Evolutionary conservation across 2,888 invertebrate species (phyloP), one percentile per base, ranked within the genome.

Genomic region (Polydrusus cervinus): DNA sequence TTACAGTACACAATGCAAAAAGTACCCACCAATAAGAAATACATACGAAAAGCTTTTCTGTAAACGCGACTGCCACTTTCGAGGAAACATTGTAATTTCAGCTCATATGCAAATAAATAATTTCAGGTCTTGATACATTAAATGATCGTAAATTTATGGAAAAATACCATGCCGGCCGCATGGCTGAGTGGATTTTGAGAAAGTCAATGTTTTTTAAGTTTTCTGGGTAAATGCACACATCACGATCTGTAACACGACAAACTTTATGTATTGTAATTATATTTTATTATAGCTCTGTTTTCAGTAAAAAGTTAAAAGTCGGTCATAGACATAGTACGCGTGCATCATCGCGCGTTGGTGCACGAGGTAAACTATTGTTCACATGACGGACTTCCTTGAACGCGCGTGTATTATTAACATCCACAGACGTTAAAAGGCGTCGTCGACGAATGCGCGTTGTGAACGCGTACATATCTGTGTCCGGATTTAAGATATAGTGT

Each of bases 101-200:
- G 53, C 53, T 20, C 30, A 25, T 53, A 53, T 53, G 53, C 53
- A 53, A 53, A 53, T 53, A 53, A 53, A 53, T 53, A 53, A 53
- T 53, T 53, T 53, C 25, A 53, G 53, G 53, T 53, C 53, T 53
- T 25, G 25, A 25, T 25, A 53, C 25, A 53, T 53, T 53, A 53
- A 53, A 53, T 53, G 53, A 25, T 53, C 53, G 25, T 53, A 53
- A 53, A 53, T 53, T 53, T 53, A 53, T 25, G 25, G 53, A 13
- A 25, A 53, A 53, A 53, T 53, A 11, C 20, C 51, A 25, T 51
- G n/a, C n/a, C n/a, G n/a, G 53, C 53, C 53, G 20, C 25, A 53
- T 53, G 53, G 13, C 18, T 16, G 51, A 3, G 1, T 34, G 34
- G 20, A 51, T 20, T 51, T 51, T 51, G 0, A 51, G 51, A 51